These are phyloP conservation scores for Dynastes grantii DNA, from an alignment of 2,888 invertebrate species.

Conservation along the genomic window DNA sequence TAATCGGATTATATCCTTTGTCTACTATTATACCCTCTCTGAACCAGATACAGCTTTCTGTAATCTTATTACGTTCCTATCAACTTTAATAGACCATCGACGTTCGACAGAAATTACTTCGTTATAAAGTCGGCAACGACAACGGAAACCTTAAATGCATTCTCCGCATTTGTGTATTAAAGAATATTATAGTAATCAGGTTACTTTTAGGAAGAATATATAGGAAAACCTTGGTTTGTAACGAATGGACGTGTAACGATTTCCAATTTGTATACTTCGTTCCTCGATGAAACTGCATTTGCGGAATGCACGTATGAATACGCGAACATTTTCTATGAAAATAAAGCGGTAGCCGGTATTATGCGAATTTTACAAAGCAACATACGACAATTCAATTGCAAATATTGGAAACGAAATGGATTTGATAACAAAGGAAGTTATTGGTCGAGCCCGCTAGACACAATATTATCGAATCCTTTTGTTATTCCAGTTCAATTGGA, in stretches of 20 bases:
- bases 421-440: conserved; percentile 47
- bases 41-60: conserved; percentile 35
- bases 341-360: conserved; percentile 17
- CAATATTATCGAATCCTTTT: conserved; percentile 44
- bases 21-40: background rate
- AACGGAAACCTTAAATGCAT: background rate
- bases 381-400: conserved; percentile 17
- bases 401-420: conserved; percentile 38
- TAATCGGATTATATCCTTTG: conserved; percentile 26
- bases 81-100: conserved; percentile 32
- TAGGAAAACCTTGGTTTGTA: background rate
- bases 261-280: conserved; percentile 12
- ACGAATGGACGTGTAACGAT: background rate
- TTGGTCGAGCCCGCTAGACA: conserved; percentile 26
- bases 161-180: background rate
- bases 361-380: conserved; percentile 28
- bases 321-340: conserved; percentile 4
- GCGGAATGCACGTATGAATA: background rate
- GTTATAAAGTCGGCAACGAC: conserved; percentile 21
- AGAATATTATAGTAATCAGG: background rate
- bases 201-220: background rate
- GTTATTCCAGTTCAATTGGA: conserved; percentile 42
- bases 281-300: background rate
- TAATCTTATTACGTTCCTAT: conserved; percentile 35
- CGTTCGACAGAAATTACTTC: conserved; percentile 6